Percentiles rank a stretch among this genome's conserved stretches.
Evolutionary conservation across 1,140 invertebrate species (phyloP).

Genomic region (Homarus americanus): DNA sequence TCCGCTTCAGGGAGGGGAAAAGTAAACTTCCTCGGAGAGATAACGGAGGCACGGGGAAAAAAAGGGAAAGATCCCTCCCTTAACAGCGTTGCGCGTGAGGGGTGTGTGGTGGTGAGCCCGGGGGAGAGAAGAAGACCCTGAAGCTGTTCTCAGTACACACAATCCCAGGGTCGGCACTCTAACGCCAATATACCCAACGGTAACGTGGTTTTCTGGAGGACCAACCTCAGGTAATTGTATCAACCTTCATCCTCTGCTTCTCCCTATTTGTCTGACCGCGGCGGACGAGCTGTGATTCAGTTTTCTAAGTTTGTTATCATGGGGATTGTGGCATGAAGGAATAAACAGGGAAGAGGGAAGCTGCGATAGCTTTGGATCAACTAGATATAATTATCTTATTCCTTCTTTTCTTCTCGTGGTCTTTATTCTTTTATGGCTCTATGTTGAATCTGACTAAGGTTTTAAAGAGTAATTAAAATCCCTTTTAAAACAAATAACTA

Average conservation of each 20-base stretch:
- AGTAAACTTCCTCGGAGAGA: background rate
- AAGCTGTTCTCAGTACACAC: background rate
- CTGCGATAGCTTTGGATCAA: no score
- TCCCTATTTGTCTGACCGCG: conserved; percentile 20
- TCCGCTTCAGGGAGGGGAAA: background rate
- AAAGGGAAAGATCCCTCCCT: background rate
- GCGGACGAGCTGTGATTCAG: conserved; percentile 8
- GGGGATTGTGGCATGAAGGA: conserved; percentile 18
- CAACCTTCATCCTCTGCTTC: conserved; percentile 36
- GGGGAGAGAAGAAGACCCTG: no score
- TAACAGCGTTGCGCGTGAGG: background rate
- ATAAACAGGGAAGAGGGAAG: background rate
- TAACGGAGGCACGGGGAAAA: no score
- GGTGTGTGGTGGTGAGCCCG: background rate
- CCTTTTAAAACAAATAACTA: no score
- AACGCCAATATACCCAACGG: conserved; percentile 14
- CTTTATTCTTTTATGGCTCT: no score
- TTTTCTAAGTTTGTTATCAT: conserved; percentile 30
- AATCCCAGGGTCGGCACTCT: background rate
- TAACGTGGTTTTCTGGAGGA: conserved; percentile 13
- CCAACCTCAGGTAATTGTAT: conserved; percentile 29
- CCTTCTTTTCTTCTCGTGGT: no score
- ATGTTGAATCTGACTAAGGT: no score
- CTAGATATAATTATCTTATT: no score
- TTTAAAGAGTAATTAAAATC: no score